Percentiles rank a stretch among this genome's conserved stretches.
phyloP scores from a whole-genome alignment of 2,888 invertebrate genomes.

The Orthosia gothica region DNA sequence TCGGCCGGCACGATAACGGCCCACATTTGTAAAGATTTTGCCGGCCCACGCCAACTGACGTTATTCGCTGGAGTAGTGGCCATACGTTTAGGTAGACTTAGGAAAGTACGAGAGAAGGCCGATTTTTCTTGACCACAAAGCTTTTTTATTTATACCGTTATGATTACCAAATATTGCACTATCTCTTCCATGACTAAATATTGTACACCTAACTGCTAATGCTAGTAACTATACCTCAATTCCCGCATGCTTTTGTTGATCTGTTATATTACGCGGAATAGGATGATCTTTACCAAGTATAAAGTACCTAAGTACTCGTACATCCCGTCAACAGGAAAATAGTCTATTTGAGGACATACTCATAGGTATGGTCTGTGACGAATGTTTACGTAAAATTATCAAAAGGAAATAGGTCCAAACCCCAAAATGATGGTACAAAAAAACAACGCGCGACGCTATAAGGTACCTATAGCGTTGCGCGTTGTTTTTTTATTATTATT shows the following conservation, averaged over 20 bases:
- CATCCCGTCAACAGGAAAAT: not conserved
- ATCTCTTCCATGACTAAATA: not conserved
- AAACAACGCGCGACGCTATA: too few species aligned
- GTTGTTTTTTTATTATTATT: too few species aligned
- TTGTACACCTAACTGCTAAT: not conserved
- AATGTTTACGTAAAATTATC: not conserved
- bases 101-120: constrained; percentile 50
- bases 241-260: not conserved
- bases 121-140: not conserved
- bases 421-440: not conserved
- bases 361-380: not conserved
- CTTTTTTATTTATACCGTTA: not conserved
- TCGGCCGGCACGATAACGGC: constrained; percentile 89
- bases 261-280: not conserved
- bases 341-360: not conserved
- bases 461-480: too few species aligned
- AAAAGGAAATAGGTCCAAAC: not conserved
- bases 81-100: constrained; percentile 82
- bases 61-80: constrained; percentile 82
- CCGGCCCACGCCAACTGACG: constrained; percentile 82
- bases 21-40: constrained; percentile 91
- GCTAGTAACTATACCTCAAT: not conserved
- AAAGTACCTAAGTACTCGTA: not conserved
- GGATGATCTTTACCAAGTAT: not conserved
- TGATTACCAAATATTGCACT: not conserved